phyloP scores from a whole-genome alignment of 2,888 invertebrate genomes.

The Mesorhabditis belari region DNA sequence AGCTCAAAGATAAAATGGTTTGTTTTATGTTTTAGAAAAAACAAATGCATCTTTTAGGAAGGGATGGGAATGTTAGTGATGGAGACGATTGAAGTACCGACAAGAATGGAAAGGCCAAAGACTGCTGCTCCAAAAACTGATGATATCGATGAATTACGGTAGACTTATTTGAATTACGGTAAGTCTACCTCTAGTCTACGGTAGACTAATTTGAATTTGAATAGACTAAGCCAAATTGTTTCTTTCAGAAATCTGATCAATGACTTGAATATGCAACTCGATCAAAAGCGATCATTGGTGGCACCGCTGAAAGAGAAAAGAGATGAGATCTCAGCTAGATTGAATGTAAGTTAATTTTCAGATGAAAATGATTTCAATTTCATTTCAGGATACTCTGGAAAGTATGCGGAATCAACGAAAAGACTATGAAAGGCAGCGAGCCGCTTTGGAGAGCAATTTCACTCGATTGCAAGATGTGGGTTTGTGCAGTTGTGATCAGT shows the following conservation, averaged over 20 bases:
- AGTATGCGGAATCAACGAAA: background rate
- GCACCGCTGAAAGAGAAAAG: background rate
- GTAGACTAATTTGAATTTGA: too few species aligned
- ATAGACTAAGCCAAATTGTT: background rate
- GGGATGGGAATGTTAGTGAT: constrained; percentile 42
- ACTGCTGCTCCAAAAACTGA: constrained; percentile 46
- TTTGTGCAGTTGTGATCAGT: too few species aligned
- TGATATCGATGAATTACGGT: constrained; percentile 9
- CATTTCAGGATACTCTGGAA: background rate
- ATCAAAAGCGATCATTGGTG: background rate
- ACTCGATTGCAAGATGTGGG: too few species aligned
- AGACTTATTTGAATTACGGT: background rate
- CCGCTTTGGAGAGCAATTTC: too few species aligned
- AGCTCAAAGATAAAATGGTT: constrained; percentile 61
- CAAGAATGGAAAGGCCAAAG: constrained; percentile 37
- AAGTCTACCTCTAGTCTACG: too few species aligned
- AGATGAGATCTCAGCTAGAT: background rate
- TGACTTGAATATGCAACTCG: background rate
- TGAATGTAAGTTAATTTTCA: background rate
- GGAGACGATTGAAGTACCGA: constrained; percentile 23
- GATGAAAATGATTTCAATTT: background rate
- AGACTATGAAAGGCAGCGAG: background rate
- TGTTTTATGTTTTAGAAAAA: background rate
- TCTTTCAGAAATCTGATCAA: background rate
- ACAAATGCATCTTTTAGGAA: constrained; percentile 22